phyloP scores from a whole-genome alignment of 1,140 invertebrate species.

The Galendromus occidentalis region DNA sequence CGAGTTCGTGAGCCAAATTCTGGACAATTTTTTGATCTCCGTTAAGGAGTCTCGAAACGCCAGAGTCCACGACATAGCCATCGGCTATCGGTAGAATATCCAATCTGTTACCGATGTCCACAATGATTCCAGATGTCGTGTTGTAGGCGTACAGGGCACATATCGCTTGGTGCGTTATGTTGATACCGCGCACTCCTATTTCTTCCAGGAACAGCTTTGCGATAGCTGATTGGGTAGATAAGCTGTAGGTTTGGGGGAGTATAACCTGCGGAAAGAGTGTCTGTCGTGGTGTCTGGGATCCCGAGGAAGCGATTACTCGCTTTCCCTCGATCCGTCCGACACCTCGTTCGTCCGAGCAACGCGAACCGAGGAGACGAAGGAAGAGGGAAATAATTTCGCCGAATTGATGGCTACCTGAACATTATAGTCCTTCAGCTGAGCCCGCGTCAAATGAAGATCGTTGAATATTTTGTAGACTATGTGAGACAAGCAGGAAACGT shows the following conservation, averaged over 20 bases:
- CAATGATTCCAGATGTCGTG: conserved; percentile 39
- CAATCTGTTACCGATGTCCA: conserved; percentile 41
- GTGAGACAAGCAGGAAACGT: conserved; percentile 22
- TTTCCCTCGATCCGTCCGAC: no score
- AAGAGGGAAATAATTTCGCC: background rate
- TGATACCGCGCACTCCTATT: conserved; percentile 31
- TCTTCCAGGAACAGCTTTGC: conserved; percentile 30
- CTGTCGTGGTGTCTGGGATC: no score
- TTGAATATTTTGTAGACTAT: conserved; percentile 22
- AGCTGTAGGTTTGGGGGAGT: conserved; percentile 31
- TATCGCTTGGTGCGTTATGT: conserved; percentile 38
- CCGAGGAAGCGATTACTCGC: no score
- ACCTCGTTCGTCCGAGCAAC: no score
- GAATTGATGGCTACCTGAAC: conserved; percentile 19
- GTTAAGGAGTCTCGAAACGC: conserved; percentile 33
- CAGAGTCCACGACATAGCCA: conserved; percentile 34
- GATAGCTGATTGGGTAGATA: conserved; percentile 27
- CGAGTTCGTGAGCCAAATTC: conserved; percentile 23
- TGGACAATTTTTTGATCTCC: conserved; percentile 35
- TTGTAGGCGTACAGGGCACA: conserved; percentile 41
- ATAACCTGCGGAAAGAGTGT: conserved; percentile 23
- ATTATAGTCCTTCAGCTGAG: conserved; percentile 21
- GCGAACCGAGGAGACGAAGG: no score
- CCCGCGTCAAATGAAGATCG: conserved; percentile 19
- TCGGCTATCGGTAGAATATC: conserved; percentile 41